These are phyloP conservation scores for Malthinus flaveolus DNA, from an alignment of 2,888 invertebrate genomes.

Conservation along the genomic window DNA sequence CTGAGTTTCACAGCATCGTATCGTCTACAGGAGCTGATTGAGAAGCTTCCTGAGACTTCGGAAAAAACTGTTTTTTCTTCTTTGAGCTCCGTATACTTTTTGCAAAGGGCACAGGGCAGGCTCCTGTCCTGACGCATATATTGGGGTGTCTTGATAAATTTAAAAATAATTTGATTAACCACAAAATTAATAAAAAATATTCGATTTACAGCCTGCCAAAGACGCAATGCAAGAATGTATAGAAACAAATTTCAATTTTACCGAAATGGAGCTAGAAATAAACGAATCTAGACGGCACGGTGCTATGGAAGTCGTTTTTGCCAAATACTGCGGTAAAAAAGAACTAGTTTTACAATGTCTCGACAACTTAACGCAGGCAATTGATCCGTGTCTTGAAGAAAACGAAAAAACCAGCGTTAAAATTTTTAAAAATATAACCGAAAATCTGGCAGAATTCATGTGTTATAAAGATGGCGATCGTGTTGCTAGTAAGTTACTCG, in stretches of 20 bases:
- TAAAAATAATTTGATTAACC: neutral
- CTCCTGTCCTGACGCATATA: too few species aligned
- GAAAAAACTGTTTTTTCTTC: too few species aligned
- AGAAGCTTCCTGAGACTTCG: too few species aligned
- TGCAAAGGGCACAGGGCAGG: too few species aligned
- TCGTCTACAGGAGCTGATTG: too few species aligned
- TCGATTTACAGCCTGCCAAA: conserved; percentile 53
- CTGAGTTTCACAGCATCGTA: too few species aligned
- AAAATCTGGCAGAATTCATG: conserved; percentile 71
- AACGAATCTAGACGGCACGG: conserved; percentile 67
- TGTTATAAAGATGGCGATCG: conserved; percentile 82
- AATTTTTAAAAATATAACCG: conserved; percentile 66
- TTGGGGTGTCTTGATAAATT: too few species aligned
- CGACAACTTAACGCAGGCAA: conserved; percentile 58
- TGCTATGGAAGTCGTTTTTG: conserved; percentile 53
- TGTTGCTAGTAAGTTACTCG: conserved; percentile 70
- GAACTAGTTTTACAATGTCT: conserved; percentile 65
- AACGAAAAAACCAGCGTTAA: conserved; percentile 65
- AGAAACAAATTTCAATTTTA: conserved; percentile 60
- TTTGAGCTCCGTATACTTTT: too few species aligned
- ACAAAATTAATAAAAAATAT: neutral
- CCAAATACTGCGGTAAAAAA: conserved; percentile 70
- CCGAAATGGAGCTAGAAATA: conserved; percentile 65
- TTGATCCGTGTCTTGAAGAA: conserved; percentile 66
- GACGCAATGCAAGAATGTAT: conserved; percentile 60